Percentiles rank a stretch among this genome's conserved stretches.
phyloP scores from a whole-genome alignment of 2,113 vertebrate species.

The Origma solitaria region DNA sequence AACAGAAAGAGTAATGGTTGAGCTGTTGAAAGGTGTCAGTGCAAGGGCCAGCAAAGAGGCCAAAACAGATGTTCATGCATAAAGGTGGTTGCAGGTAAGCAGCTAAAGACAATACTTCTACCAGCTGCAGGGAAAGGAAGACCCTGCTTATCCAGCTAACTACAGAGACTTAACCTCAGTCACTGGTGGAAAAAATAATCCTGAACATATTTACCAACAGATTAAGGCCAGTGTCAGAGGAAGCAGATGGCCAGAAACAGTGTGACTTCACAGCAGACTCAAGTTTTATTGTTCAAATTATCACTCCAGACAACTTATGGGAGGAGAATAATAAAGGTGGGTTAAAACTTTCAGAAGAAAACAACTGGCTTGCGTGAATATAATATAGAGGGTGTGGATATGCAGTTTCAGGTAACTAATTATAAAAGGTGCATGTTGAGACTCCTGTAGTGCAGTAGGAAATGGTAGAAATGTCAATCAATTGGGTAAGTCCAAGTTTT shows the following conservation, averaged over 20 bases:
- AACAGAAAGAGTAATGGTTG: neutral
- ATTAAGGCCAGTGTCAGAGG: neutral
- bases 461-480: neutral
- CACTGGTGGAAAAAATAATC: neutral
- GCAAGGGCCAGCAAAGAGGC: neutral
- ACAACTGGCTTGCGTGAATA: neutral
- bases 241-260: neutral
- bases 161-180: neutral
- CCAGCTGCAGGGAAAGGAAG: neutral
- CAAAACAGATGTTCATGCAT: neutral
- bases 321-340: neutral
- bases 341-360: neutral
- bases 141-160: neutral
- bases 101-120: neutral
- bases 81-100: neutral
- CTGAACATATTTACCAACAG: neutral
- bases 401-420: neutral
- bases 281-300: neutral
- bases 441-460: neutral
- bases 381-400: neutral
- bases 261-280: neutral
- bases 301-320: neutral
- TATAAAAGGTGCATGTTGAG: neutral
- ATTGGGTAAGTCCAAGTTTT: neutral
- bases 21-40: neutral